Evolutionary conservation across 2,113 vertebrate species (phyloP).

Genomic region (Peromyscus maniculatus): DNA sequence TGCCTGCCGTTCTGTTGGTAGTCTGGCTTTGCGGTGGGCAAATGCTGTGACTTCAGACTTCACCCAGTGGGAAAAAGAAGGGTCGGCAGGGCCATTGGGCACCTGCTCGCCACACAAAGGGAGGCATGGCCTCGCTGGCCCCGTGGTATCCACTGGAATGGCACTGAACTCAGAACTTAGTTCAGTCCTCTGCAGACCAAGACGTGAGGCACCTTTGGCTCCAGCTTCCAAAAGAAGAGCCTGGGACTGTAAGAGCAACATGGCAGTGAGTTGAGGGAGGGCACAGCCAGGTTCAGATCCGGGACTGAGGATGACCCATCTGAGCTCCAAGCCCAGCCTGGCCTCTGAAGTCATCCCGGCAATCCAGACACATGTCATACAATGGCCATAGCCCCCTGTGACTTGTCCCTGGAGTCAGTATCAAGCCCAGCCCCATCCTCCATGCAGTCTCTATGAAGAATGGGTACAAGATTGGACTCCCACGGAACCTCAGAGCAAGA

Average conservation of each 20-base stretch:
- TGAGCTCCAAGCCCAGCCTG: neutral
- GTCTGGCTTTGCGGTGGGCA: neutral
- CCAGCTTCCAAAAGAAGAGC: neutral
- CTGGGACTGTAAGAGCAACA: too few relatives aligned
- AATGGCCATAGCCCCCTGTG: constrained; percentile 24
- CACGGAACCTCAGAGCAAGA: neutral
- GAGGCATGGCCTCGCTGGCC: fast-evolving
- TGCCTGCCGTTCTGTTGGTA: fast-evolving
- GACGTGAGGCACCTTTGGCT: neutral
- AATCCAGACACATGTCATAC: neutral
- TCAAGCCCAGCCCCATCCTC: neutral
- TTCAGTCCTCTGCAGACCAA: neutral
- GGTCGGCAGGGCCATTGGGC: neutral
- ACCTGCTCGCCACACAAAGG: too few relatives aligned
- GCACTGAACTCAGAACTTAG: neutral
- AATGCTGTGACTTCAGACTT: neutral
- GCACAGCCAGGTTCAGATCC: neutral
- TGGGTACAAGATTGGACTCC: fast-evolving
- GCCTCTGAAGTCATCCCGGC: neutral
- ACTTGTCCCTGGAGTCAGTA: constrained; percentile 19
- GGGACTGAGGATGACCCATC: too few relatives aligned
- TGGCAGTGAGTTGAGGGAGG: fast-evolving
- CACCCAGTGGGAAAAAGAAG: neutral
- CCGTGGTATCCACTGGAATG: neutral
- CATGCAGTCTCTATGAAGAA: too few relatives aligned